A percentile compares a stretch with the other conserved stretches of the same genome.
Evolutionary conservation across 2,113 vertebrate species (phyloP).

Genomic region (Chiloscyllium plagiosum): DNA sequence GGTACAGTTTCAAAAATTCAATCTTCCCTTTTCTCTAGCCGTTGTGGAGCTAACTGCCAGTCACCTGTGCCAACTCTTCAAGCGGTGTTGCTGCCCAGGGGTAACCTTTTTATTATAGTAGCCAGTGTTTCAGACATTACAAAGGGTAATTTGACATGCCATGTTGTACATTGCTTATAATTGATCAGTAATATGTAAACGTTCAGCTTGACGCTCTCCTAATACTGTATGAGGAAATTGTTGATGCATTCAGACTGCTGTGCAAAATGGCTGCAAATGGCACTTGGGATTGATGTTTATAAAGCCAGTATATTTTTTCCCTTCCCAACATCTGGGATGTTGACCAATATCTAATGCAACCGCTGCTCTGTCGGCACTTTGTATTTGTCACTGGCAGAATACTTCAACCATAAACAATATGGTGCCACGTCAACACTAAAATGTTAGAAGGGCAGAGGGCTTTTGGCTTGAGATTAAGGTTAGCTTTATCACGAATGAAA

Average conservation of each 20-base stretch:
- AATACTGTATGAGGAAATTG: background rate
- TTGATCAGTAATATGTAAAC: background rate
- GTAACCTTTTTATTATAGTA: background rate
- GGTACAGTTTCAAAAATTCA: background rate
- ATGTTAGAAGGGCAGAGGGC: background rate
- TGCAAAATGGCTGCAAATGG: background rate
- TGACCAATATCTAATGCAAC: background rate
- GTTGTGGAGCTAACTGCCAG: background rate
- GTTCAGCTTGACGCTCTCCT: background rate
- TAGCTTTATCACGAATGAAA: background rate
- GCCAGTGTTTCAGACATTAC: background rate
- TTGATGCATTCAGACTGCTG: background rate
- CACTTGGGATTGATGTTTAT: background rate
- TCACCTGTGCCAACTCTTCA: background rate
- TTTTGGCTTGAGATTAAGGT: slow-evolving; percentile 4
- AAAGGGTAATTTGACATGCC: background rate
- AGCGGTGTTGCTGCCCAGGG: background rate
- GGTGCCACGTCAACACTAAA: background rate
- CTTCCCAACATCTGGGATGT: background rate
- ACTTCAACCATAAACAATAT: background rate
- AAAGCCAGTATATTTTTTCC: background rate
- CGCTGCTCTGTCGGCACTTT: background rate
- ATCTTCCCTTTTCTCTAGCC: background rate
- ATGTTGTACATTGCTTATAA: background rate
- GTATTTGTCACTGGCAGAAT: background rate